Conservation (phyloP, 2,113 vertebrate genomes). For the Neoarius graeffei region DNA sequence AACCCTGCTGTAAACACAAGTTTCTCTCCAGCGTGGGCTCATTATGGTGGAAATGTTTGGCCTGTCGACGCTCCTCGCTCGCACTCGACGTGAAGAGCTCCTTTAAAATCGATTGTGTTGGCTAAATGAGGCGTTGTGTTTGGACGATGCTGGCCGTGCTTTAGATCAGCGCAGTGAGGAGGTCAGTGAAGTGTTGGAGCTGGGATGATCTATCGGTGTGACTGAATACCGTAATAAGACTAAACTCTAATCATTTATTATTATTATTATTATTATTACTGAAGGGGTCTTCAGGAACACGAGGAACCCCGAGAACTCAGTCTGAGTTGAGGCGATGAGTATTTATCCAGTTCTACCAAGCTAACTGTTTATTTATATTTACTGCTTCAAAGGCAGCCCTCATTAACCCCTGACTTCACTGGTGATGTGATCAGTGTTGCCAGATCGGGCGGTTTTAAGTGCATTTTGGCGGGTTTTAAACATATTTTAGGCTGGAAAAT, state of each 20-base stretch:
- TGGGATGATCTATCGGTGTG: background rate
- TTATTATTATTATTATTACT: no score
- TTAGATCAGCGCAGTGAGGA: constrained; percentile 12
- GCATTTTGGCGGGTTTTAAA: no score
- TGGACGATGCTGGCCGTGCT: constrained; percentile 5
- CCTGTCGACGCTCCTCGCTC: constrained; percentile 6
- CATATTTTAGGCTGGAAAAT: no score
- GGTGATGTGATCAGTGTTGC: background rate
- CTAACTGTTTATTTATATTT: background rate
- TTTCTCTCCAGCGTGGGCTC: background rate
- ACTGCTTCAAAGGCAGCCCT: background rate
- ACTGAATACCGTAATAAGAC: background rate
- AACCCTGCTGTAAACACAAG: constrained; percentile 58
- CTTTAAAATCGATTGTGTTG: constrained; percentile 29
- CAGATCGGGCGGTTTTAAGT: no score
- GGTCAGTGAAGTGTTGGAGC: background rate
- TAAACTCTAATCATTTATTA: background rate
- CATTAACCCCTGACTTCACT: background rate
- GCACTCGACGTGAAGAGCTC: background rate
- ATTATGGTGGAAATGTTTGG: constrained; percentile 1
- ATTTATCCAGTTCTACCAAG: background rate
- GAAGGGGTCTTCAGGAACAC: no score
- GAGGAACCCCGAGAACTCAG: background rate
- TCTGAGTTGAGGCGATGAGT: background rate
- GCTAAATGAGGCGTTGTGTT: constrained; percentile 43